These are phyloP conservation scores for Diachasmimorpha longicaudata DNA, from an alignment of 1,140 invertebrate species.

Conservation along the genomic window DNA sequence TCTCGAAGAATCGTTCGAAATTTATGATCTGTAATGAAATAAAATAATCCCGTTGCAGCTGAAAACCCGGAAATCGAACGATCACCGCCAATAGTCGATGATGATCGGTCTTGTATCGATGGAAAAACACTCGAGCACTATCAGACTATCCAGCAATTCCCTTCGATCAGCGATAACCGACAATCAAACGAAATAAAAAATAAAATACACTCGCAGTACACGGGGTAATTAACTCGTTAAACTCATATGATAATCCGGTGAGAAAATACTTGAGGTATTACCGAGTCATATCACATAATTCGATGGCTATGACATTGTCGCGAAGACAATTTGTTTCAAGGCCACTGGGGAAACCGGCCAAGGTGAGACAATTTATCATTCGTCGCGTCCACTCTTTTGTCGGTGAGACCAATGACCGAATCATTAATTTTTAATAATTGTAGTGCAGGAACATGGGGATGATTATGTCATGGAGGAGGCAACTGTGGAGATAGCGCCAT, in stretches of 20 bases:
- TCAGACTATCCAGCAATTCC: no score
- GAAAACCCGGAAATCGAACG: no score
- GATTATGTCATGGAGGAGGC: not conserved
- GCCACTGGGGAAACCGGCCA: no score
- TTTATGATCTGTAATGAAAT: no score
- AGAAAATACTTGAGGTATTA: not conserved
- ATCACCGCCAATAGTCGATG: no score
- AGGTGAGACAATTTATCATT: not conserved
- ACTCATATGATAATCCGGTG: not conserved
- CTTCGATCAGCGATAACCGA: no score
- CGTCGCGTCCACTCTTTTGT: not conserved
- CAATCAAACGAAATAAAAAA: not conserved
- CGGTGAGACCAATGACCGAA: not conserved
- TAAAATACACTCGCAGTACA: not conserved
- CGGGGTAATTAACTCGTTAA: not conserved
- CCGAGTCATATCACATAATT: not conserved
- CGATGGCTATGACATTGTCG: no score
- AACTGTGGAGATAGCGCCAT: not conserved
- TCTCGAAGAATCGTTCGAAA: no score
- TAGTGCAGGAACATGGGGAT: not conserved
- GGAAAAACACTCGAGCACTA: no score
- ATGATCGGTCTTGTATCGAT: no score
- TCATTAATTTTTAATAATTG: not conserved
- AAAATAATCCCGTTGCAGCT: no score
- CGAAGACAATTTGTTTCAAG: no score